phyloP scores from a whole-genome alignment of 2,113 vertebrate species.

The Ammodramus savannarum region DNA sequence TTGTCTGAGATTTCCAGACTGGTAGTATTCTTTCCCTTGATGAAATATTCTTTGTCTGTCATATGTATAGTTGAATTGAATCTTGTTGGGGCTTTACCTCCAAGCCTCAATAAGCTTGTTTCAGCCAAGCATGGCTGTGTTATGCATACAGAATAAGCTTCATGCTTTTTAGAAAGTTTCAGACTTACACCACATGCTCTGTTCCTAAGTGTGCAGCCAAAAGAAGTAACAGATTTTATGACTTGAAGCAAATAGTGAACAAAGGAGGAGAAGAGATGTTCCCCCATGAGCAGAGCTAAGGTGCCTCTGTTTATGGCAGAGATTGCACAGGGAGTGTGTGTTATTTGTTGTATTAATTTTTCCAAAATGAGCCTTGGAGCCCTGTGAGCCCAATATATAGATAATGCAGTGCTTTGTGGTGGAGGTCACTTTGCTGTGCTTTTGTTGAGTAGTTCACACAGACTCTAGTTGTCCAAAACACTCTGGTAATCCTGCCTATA shows the following conservation, averaged over 20 bases:
- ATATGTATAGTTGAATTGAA: neutral
- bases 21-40: neutral
- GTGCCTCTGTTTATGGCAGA: neutral
- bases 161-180: neutral
- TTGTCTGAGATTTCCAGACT: neutral
- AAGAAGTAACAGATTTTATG: neutral
- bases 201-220: neutral
- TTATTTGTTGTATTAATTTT: neutral
- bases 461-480: neutral
- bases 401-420: neutral
- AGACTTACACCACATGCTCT: neutral
- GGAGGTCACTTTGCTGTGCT: neutral
- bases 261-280: neutral
- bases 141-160: neutral
- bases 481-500: neutral
- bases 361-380: neutral
- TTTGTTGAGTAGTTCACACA: neutral
- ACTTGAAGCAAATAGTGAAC: neutral
- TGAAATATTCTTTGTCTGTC: neutral
- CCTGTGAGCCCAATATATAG: accelerated
- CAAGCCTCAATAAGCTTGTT: neutral
- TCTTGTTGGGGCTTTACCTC: neutral
- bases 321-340: neutral
- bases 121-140: neutral
- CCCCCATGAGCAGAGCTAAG: neutral